Base-by-base conservation (phyloP, 2,113 vertebrate genomes). In the Eulacestoma nigropectus region DNA sequence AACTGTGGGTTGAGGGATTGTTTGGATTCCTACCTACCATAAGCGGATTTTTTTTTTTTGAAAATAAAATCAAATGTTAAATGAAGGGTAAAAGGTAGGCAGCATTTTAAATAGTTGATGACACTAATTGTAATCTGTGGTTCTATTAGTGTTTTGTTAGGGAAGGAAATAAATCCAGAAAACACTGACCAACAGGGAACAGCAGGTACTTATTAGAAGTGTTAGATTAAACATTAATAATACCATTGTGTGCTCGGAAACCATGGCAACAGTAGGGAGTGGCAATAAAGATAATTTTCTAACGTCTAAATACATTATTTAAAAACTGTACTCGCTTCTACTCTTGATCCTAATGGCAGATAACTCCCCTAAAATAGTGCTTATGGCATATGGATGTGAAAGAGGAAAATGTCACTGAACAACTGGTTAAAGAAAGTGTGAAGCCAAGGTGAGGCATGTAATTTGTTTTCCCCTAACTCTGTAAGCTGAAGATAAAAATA, bases 211-310 rank as follows among this genome's bases (percentile, higher is more conserved):
- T 70, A 86, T 96, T 90, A 96, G 49, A 93, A 93, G 84, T 95
- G 79, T 95, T 96, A 95, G 97, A 89, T 52, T 59, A 52, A 92
- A 81, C 41, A 79, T 94, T 95, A 97, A 79, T 91, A 96, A 96
- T 90, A 87, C 75, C 11, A 4, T 65, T 90, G 46, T 82, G 82
- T 89, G 59, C 82, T 94, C 59, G 57, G 93, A 96, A 97, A 84
- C 75, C 60, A 76, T 85, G 70, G 64, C 78, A 87, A 86, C 62
- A 55, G 21, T 26, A 90, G 74, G 87, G 79, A 91, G 52, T 64
- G 46, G 57, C 35, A 59, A 78, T 59, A 79, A 47, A 91, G 41
- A 85, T 50, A 29, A 80, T 30, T 79, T 80, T 85, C 42, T 35
- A 59, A 64, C 60, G n/a, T 85, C 59, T 60, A 87, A 93, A 90